A percentile compares a stretch with the other conserved stretches of the same genome.
These are phyloP conservation scores for Temnothorax longispinosus DNA, from an alignment of 1,140 invertebrate genomes.

Conservation along the genomic window DNA sequence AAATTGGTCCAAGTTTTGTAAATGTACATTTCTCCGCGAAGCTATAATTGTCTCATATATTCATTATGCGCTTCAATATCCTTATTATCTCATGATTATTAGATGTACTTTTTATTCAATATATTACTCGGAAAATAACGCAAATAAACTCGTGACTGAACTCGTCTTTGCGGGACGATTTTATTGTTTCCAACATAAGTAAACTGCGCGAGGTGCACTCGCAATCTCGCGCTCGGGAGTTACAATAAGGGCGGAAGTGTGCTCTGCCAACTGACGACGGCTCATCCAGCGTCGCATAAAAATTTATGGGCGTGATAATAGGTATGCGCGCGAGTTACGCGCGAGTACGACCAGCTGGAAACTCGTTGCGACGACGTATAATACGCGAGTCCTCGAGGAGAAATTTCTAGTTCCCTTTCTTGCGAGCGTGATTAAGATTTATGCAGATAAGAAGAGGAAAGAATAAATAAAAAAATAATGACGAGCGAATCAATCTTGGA, in stretches of 20 bases:
- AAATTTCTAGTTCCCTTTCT: slow-evolving; percentile 24
- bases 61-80: background rate
- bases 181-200: slow-evolving; percentile 28
- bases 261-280: slow-evolving; percentile 36
- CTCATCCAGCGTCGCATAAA: slow-evolving; percentile 53
- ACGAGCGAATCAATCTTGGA: background rate
- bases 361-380: slow-evolving; percentile 24
- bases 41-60: background rate
- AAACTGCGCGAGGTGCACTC: background rate
- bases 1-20: background rate
- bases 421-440: slow-evolving; percentile 28
- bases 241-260: slow-evolving; percentile 50
- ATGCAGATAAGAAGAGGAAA: background rate
- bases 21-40: background rate
- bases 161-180: slow-evolving; percentile 15
- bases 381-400: background rate
- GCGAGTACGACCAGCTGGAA: slow-evolving; percentile 33
- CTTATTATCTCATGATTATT: background rate
- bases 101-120: background rate
- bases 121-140: slow-evolving; percentile 1
- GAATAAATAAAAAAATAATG: background rate
- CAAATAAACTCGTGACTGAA: background rate
- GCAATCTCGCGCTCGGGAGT: slow-evolving; percentile 36
- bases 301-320: slow-evolving; percentile 54
- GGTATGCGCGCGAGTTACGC: slow-evolving; percentile 45